These are phyloP conservation scores for Chlorospingus semifuscus DNA, from an alignment of 2,797 vertebrate species.

Conservation along the genomic window DNA sequence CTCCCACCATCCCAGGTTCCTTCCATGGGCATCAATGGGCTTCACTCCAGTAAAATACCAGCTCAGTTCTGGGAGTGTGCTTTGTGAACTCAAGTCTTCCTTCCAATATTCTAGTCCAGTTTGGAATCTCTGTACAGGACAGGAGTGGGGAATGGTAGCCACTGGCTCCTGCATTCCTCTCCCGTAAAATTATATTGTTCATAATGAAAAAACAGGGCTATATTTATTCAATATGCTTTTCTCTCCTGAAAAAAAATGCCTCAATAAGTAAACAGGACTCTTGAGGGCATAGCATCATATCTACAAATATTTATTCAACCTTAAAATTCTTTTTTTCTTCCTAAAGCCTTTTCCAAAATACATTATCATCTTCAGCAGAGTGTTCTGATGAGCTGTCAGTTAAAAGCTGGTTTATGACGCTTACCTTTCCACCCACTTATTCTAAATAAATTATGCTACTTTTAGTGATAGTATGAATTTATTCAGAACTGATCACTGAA, in stretches of 20 bases:
- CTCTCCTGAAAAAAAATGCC: not conserved
- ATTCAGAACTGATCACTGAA: not conserved
- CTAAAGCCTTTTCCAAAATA: not conserved
- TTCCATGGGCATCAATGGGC: not conserved
- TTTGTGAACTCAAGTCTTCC: not conserved
- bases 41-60: not conserved
- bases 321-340: not conserved
- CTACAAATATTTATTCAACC: slow-evolving; percentile 18
- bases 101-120: not conserved
- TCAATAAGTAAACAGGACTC: not conserved
- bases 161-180: not conserved
- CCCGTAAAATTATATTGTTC: not conserved
- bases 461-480: not conserved
- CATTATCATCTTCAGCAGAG: not conserved
- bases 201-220: not conserved
- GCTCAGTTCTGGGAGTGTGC: not conserved
- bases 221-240: not conserved
- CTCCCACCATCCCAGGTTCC: not conserved
- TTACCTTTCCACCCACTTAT: not conserved
- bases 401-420: not conserved
- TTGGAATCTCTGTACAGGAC: accelerated
- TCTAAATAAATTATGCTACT: not conserved
- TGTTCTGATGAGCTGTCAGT: slow-evolving; percentile 1
- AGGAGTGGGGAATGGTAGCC: not conserved
- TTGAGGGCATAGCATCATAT: not conserved